phyloP scores from a whole-genome alignment of 92 coral and sea anemone species.

The Phenganax marumi region DNA sequence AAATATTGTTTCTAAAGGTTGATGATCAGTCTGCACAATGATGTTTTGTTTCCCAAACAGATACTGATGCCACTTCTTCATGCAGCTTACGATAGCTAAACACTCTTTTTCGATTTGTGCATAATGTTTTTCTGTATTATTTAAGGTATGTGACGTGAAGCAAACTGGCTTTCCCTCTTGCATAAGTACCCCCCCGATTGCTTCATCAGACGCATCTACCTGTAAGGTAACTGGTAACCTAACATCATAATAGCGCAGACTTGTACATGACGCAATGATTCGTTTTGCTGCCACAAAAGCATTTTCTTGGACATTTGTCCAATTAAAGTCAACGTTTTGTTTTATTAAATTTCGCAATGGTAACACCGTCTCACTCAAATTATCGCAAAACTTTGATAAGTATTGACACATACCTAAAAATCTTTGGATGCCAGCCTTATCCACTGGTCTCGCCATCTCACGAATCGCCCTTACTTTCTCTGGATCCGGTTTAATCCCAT shows the following conservation, averaged over 20 bases:
- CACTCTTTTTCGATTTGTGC: too few relatives aligned
- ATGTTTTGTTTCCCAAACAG: too few relatives aligned
- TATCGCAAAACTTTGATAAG: background rate
- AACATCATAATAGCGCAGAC: background rate
- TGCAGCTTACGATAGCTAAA: too few relatives aligned
- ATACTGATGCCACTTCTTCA: too few relatives aligned
- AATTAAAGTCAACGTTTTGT: background rate
- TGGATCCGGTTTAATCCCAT: conserved; percentile 38
- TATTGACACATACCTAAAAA: conserved; percentile 2
- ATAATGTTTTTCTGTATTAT: background rate
- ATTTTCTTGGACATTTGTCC: background rate
- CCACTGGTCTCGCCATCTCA: conserved; percentile 31
- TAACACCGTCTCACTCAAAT: conserved; percentile 1
- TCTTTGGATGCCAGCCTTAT: conserved; percentile 5
- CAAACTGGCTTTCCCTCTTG: conserved; percentile 5
- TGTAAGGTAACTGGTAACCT: background rate
- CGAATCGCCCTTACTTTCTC: conserved; percentile 34
- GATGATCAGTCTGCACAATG: too few relatives aligned
- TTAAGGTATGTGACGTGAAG: background rate
- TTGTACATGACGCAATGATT: background rate
- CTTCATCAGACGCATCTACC: background rate
- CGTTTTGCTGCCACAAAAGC: background rate
- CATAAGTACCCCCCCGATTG: background rate
- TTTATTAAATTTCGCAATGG: background rate
- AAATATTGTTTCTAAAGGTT: background rate